Evolutionary conservation across 1,140 invertebrate species (phyloP).

Genomic region (Thaumatotibia leucotreta): DNA sequence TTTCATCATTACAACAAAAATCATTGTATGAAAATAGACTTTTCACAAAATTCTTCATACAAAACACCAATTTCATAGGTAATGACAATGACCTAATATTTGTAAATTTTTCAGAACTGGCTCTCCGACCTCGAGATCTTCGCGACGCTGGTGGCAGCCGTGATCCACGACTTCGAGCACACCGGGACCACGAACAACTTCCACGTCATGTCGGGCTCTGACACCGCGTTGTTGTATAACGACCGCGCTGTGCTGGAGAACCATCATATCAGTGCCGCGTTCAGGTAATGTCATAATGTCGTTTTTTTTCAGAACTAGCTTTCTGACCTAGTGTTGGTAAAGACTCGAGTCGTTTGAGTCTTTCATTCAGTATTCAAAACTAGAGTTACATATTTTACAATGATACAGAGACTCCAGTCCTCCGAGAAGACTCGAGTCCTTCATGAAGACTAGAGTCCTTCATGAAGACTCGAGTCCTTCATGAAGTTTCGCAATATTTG

Average conservation of each 20-base stretch:
- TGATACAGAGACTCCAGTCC: conserved; percentile 97
- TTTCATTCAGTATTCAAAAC: conserved; percentile 97
- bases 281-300: conserved; percentile 79
- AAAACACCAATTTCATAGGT: too few species aligned
- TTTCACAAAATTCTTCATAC: too few species aligned
- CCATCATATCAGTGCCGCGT: conserved; percentile 95
- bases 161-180: conserved; percentile 97
- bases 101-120: conserved; percentile 84
- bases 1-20: not conserved
- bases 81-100: too few species aligned
- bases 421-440: conserved; percentile 98
- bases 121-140: conserved; percentile 97
- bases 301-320: conserved; percentile 96
- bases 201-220: conserved; percentile 97
- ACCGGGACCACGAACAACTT: conserved; percentile 99
- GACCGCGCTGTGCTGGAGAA: conserved; percentile 96
- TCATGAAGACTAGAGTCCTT: conserved; percentile 92
- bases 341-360: too few species aligned
- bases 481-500: too few species aligned
- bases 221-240: conserved; percentile 95
- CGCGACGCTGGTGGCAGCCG: conserved; percentile 93
- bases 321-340: too few species aligned
- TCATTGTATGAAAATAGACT: too few species aligned
- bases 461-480: conserved; percentile 96
- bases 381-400: conserved; percentile 92